A percentile compares a stretch with the other conserved stretches of the same genome.
These are phyloP conservation scores for Aplodontia rufa DNA, from an alignment of 2,113 vertebrate species.

Conservation along the genomic window DNA sequence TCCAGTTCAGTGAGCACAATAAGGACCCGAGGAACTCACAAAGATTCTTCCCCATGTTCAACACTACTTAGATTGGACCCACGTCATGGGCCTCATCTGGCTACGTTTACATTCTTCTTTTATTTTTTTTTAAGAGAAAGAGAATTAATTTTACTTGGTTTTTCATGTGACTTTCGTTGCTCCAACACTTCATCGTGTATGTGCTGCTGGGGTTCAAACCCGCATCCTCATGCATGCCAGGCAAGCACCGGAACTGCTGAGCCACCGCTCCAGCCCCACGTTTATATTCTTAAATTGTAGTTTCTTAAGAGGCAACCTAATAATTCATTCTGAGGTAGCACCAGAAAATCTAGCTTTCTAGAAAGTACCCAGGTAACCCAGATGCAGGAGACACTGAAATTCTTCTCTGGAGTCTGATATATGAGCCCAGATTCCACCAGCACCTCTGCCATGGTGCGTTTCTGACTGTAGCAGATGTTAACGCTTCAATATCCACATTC, in stretches of 20 bases:
- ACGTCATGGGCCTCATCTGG: background rate
- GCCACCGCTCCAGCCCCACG: too few relatives aligned
- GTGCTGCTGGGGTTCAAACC: too few relatives aligned
- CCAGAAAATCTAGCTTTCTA: background rate
- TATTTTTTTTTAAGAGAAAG: too few relatives aligned
- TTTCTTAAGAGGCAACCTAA: background rate
- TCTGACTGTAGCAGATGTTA: background rate
- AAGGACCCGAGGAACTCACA: background rate
- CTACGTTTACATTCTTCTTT: background rate
- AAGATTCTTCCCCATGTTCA: too few relatives aligned
- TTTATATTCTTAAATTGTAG: background rate
- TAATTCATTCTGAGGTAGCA: background rate
- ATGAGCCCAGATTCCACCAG: background rate
- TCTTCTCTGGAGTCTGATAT: background rate
- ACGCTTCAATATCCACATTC: too few relatives aligned
- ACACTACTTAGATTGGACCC: background rate
- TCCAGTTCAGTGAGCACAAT: background rate
- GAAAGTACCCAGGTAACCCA: background rate
- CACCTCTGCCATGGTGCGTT: background rate
- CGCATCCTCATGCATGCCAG: too few relatives aligned
- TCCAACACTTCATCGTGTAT: too few relatives aligned
- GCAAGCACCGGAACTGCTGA: too few relatives aligned
- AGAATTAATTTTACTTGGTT: too few relatives aligned
- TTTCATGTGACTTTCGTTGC: too few relatives aligned
- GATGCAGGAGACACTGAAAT: fast-evolving